These are phyloP conservation scores for Ganaspis brasiliensis DNA, from an alignment of 2,888 invertebrate genomes.

Conservation along the genomic window DNA sequence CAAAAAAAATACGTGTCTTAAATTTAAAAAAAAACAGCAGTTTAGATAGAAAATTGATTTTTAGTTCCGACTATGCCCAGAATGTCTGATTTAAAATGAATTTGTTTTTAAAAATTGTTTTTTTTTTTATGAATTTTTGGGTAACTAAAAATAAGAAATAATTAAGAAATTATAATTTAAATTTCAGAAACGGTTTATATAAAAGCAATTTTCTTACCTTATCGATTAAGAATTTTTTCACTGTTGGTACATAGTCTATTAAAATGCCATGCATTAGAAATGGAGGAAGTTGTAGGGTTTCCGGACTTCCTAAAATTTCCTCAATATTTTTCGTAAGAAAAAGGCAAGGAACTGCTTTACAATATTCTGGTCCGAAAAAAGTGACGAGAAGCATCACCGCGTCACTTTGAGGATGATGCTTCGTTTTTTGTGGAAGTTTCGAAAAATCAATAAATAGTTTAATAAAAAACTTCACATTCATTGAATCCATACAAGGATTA, in stretches of 20 bases:
- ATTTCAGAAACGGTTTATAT: too few relatives aligned
- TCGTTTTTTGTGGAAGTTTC: constrained; percentile 82
- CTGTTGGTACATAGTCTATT: constrained; percentile 83
- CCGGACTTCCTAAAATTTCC: constrained; percentile 80
- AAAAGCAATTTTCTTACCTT: constrained; percentile 77
- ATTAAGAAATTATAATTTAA: constrained; percentile 19
- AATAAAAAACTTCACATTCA: constrained; percentile 84
- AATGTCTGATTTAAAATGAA: too few relatives aligned
- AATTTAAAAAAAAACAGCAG: too few relatives aligned
- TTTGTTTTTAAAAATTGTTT: too few relatives aligned
- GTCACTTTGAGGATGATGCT: constrained; percentile 76
- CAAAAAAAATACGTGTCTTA: too few relatives aligned
- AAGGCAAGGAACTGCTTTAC: constrained; percentile 79
- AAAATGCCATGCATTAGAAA: constrained; percentile 79
- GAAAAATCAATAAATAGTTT: constrained; percentile 85
- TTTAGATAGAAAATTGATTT: too few relatives aligned
- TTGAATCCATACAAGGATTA: constrained; percentile 79
- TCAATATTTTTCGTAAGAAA: constrained; percentile 82
- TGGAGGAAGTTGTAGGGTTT: constrained; percentile 79
- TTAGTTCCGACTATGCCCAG: too few relatives aligned
- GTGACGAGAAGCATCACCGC: constrained; percentile 83
- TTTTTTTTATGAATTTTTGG: too few relatives aligned
- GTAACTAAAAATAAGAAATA: too few relatives aligned
- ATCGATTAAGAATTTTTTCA: constrained; percentile 82
- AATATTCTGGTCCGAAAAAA: constrained; percentile 82